These are phyloP conservation scores for Carassius gibelio DNA, from an alignment of 2,113 vertebrate species.

Conservation along the genomic window DNA sequence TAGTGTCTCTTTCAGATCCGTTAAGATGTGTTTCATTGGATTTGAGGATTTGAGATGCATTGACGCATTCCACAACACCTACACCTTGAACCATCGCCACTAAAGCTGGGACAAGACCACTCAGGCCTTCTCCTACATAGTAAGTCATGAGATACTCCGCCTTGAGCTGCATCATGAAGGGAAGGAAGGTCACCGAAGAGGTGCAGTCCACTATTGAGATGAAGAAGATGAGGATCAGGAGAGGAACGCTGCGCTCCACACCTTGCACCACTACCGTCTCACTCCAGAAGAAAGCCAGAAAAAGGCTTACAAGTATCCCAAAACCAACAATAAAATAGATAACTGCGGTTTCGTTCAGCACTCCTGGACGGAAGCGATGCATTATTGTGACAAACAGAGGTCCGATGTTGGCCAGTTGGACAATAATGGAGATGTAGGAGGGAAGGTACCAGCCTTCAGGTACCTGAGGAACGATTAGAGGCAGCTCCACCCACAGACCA, in stretches of 20 bases:
- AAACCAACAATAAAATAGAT: slow-evolving; percentile 75
- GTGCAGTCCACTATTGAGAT: slow-evolving; percentile 82
- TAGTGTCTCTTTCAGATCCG: neutral
- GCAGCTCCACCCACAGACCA: slow-evolving; percentile 84
- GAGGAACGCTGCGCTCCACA: slow-evolving; percentile 68
- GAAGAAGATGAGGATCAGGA: slow-evolving; percentile 78
- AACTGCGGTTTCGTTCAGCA: slow-evolving; percentile 66
- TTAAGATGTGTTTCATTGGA: slow-evolving; percentile 34
- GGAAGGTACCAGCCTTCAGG: slow-evolving; percentile 85
- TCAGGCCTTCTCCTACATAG: slow-evolving; percentile 83
- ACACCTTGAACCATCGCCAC: slow-evolving; percentile 80
- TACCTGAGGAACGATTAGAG: slow-evolving; percentile 76
- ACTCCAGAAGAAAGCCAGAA: slow-evolving; percentile 82
- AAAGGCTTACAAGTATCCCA: slow-evolving; percentile 71
- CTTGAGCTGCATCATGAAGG: slow-evolving; percentile 79
- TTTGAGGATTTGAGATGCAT: slow-evolving; percentile 60
- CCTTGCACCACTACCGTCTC: slow-evolving; percentile 67
- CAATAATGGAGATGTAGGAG: slow-evolving; percentile 80
- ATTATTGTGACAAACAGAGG: slow-evolving; percentile 78
- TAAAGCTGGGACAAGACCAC: slow-evolving; percentile 79
- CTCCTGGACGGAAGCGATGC: slow-evolving; percentile 73
- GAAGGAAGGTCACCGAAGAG: slow-evolving; percentile 84
- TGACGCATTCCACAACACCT: slow-evolving; percentile 73
- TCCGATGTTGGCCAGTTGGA: slow-evolving; percentile 82
- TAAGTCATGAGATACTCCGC: slow-evolving; percentile 78